Base-by-base conservation (phyloP, 2,888 invertebrate species). In the Deroplatys truncata region DNA sequence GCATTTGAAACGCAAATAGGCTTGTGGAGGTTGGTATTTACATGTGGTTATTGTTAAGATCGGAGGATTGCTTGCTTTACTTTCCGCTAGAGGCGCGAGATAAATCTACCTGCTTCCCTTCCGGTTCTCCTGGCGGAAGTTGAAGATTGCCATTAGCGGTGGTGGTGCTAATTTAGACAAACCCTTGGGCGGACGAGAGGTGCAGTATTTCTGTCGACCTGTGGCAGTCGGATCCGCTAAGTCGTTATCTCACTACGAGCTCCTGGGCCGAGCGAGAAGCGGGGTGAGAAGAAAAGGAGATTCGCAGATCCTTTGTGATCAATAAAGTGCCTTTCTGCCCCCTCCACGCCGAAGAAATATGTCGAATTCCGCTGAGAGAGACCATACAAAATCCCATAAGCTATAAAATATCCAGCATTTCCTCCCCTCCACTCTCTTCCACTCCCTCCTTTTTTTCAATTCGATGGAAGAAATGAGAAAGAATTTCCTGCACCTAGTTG, bases 381-480 rank as follows among this genome's bases (percentile, higher is more conserved):
- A 89, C 90, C 90, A 90, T 86, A 88, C 86, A 89, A 90, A 90
- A 90, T 90, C 90, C 90, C 90, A 90, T 90, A 90, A 90, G 90
- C 90, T 89, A 90, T 90, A 90, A 90, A 90, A 90, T 90, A 90
- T 90, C 89, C 89, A 88, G 89, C 89, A 90, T 89, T 88, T 88
- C 85, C 89, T 28, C 28, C 89, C 84, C 88, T 56, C 84, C 84
- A 43, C 28, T 72, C 28, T 90, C 84, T 88, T 88, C 56, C 88
- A 43, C 49, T 72, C n/a, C 35, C 72, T 35, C 82, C 28, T 84
- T 72, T 72, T 90, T 90, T 90, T 90, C 90, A 90, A 90, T 90
- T 88, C 90, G 85, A 88, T 84, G 88, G 85, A 86, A 89, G 88
- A 90, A 90, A 89, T 90, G 90, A 89, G 89, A 89, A 89, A 90